Percentiles rank a stretch among this genome's conserved stretches.
Conservation (phyloP, 2,113 vertebrate genomes). For the Macquaria ambigua region DNA sequence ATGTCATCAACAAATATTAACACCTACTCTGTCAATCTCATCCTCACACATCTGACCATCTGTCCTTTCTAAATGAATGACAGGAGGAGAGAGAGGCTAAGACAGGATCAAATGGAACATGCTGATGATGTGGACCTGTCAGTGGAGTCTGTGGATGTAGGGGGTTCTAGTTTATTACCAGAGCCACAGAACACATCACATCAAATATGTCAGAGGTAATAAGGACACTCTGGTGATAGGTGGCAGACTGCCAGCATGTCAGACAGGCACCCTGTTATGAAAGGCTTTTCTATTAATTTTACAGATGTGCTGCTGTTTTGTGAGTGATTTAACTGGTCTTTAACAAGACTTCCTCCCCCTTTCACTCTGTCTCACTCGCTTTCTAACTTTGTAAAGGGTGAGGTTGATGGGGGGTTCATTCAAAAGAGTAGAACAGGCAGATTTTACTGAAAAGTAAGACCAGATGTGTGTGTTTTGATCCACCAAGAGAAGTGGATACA, state of each 20-base stretch:
- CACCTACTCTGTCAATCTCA: constrained; percentile 52
- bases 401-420: constrained; percentile 34
- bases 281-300: constrained; percentile 78
- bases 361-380: constrained; percentile 19
- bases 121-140: constrained; percentile 75
- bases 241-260: constrained; percentile 74
- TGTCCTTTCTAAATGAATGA: constrained; percentile 59
- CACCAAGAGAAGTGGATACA: background rate
- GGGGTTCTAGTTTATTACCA: constrained; percentile 74
- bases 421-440: constrained; percentile 17
- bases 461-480: constrained; percentile 29
- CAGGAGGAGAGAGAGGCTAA: constrained; percentile 40
- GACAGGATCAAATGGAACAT: constrained; percentile 69
- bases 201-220: constrained; percentile 79
- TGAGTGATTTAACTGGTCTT: constrained; percentile 70
- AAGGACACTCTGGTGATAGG: constrained; percentile 67
- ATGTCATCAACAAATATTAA: constrained; percentile 68
- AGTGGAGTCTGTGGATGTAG: constrained; percentile 58
- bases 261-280: constrained; percentile 72
- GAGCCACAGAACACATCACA: constrained; percentile 67
- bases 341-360: constrained; percentile 48
- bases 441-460: constrained; percentile 16
- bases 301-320: constrained; percentile 72
- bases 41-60: constrained; percentile 47
- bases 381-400: constrained; percentile 30